Base-by-base conservation (phyloP, 2,113 vertebrate species). In the Toxotes jaculatrix region DNA sequence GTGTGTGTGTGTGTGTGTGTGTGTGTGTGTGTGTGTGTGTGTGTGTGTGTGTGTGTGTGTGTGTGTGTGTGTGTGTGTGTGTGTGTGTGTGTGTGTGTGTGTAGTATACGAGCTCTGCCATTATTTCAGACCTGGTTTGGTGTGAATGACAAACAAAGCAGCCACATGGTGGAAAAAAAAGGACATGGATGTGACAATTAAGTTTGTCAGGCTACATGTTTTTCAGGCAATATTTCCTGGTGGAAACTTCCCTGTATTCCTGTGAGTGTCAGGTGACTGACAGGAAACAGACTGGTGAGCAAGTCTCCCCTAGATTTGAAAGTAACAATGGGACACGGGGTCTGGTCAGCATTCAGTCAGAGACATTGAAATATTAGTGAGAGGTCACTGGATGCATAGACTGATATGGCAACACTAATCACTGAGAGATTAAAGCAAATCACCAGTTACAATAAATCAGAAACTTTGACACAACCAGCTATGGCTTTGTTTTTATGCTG, bases 171-270 rank as follows among this genome's bases (percentile, higher is more conserved):
- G n/a, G n/a, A n/a, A n/a, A n/a, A 60, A 55, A 63, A n/a, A 42
- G 36, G 70, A 76, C 79, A 63, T 38, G 32, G 66, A 63, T 32
- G 57, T 76, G 74, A 82, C 82, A 74, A 77, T 88, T 83, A 69
- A 53, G 72, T 80, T 79, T 80, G 87, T 77, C 84, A 75, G 65
- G 51, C 71, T 27, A 61, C 76, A 12, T 82, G 86, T 17, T 82
- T 69, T 80, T 47, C 31, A 17, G 53, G 66, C 66, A 80, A 80
- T 66, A 63, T 82, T 87, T 87, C 84, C 81, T 84, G 80, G 49
- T 47, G 31, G 75, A 72, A 68, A 59, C 10, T 45, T 49, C 5
- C 55, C 16, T 53, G 75, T 81, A 62, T 69, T 84, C 43, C 67
- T 56, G 72, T 4, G 31, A 63, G 19, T 77, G 86, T 79, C 55